Evolutionary conservation across 1,140 invertebrate genomes (phyloP).

Genomic region (Aradophagus sp.): DNA sequence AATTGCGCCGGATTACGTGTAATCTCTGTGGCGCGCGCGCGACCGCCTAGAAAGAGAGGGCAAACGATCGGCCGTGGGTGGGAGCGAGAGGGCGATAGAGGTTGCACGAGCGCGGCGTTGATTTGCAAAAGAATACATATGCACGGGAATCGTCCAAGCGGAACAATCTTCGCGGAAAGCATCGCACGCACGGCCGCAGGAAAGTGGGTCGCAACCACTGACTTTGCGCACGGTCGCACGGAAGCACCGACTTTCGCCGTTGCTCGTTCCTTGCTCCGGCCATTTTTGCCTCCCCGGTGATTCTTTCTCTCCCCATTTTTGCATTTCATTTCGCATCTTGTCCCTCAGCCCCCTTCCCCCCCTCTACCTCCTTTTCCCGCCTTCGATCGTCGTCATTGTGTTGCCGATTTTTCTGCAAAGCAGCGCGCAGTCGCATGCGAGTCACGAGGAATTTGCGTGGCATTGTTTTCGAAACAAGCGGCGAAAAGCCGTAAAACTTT

Average conservation of each 20-base stretch:
- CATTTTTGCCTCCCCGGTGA: slow-evolving; percentile 11
- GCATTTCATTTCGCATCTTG: too few relatives aligned
- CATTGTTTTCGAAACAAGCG: slow-evolving; percentile 8
- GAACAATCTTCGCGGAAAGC: slow-evolving; percentile 60
- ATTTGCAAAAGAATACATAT: slow-evolving; percentile 50
- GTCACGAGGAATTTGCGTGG: slow-evolving; percentile 24
- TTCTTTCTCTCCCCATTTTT: too few relatives aligned
- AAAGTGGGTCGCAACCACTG: slow-evolving; percentile 41
- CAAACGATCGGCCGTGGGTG: too few relatives aligned
- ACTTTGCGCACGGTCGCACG: slow-evolving; percentile 37
- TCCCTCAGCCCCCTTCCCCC: too few relatives aligned
- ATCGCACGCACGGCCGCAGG: slow-evolving; percentile 53
- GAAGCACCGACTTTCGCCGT: slow-evolving; percentile 42
- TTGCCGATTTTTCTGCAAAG: slow-evolving; percentile 31
- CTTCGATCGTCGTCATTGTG: slow-evolving; percentile 19
- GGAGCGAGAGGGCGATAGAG: too few relatives aligned
- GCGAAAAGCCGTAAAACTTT: neutral
- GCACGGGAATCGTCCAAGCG: slow-evolving; percentile 38
- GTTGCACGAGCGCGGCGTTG: slow-evolving; percentile 41
- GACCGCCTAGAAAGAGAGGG: too few relatives aligned
- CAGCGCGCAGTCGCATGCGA: slow-evolving; percentile 9
- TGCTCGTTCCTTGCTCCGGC: slow-evolving; percentile 23
- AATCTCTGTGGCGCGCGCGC: slow-evolving; percentile 24
- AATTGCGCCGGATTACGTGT: slow-evolving; percentile 39
- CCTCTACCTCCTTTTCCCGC: too few relatives aligned